Conservation (phyloP, 2,888 invertebrate genomes). For the Euphydryas editha region DNA sequence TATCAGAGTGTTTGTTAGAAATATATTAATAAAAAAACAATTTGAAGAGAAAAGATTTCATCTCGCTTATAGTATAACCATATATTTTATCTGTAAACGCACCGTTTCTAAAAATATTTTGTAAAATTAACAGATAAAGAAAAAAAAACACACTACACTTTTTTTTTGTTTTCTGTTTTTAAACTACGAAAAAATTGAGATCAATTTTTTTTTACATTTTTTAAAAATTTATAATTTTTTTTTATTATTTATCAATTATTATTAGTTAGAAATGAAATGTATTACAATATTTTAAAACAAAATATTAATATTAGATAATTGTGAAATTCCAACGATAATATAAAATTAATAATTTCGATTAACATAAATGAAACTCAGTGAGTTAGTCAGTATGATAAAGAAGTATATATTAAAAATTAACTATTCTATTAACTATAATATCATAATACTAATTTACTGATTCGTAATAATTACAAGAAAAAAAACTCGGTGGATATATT, state of each 20-base stretch:
- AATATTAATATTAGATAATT: constrained; percentile 13
- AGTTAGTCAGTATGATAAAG: constrained; percentile 20
- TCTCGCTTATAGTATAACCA: background rate
- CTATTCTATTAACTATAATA: constrained; percentile 20
- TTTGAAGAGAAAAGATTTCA: background rate
- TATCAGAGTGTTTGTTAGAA: constrained; percentile 33
- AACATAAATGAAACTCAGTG: constrained; percentile 11
- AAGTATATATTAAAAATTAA: constrained; percentile 14
- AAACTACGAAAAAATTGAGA: constrained; percentile 56
- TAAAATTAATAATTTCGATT: constrained; percentile 14
- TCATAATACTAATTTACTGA: constrained; percentile 36
- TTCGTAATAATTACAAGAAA: constrained; percentile 42
- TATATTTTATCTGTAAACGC: constrained; percentile 3
- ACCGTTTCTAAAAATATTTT: constrained; percentile 12
- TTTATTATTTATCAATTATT: constrained; percentile 17
- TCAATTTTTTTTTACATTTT: constrained; percentile 71
- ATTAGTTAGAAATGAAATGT: constrained; percentile 11
- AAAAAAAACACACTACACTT: constrained; percentile 12
- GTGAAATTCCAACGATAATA: constrained; percentile 11
- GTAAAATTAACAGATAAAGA: constrained; percentile 6
- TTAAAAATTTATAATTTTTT: constrained; percentile 68
- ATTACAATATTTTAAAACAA: constrained; percentile 11
- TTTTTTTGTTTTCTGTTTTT: background rate
- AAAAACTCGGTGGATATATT: constrained; percentile 55
- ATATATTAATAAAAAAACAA: no score